Evolutionary conservation across 1,140 invertebrate genomes (phyloP).

Genomic region (Drosophila ficusphila): DNA sequence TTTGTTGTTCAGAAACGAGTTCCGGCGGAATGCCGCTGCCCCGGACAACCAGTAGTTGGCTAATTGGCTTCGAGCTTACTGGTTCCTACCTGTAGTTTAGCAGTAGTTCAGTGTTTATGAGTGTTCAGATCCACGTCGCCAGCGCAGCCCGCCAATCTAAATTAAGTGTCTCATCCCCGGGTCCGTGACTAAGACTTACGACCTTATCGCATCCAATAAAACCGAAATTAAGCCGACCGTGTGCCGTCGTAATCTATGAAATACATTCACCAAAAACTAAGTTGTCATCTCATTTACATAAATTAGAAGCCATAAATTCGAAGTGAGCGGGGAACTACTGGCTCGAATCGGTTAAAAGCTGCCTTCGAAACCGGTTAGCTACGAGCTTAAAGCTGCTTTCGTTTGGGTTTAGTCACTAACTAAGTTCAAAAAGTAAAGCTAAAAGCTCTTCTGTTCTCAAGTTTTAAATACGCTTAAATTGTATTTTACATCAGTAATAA

Average conservation of each 20-base stretch:
- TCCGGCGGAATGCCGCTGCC: constrained; percentile 19
- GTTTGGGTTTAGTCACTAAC: neutral
- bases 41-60: constrained; percentile 63
- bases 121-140: neutral
- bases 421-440: neutral
- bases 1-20: constrained; percentile 48
- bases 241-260: constrained; percentile 40
- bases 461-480: neutral
- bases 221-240: constrained; percentile 23
- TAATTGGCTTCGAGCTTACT: constrained; percentile 76
- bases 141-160: constrained; percentile 40
- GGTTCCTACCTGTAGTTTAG: constrained; percentile 68
- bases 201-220: constrained; percentile 51
- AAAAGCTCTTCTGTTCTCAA: neutral
- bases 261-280: constrained; percentile 72
- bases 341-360: neutral
- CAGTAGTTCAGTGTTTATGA: constrained; percentile 56
- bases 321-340: constrained; percentile 58
- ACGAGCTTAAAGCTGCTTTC: neutral
- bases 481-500: neutral
- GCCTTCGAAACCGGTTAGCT: neutral
- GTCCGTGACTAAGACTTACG: constrained; percentile 53
- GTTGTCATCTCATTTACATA: constrained; percentile 77
- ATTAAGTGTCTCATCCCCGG: constrained; percentile 51
- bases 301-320: constrained; percentile 76